A percentile compares a stretch with the other conserved stretches of the same genome.
Evolutionary conservation across 2,797 vertebrate genomes (phyloP).

Genomic region (Oryzias sinensis): DNA sequence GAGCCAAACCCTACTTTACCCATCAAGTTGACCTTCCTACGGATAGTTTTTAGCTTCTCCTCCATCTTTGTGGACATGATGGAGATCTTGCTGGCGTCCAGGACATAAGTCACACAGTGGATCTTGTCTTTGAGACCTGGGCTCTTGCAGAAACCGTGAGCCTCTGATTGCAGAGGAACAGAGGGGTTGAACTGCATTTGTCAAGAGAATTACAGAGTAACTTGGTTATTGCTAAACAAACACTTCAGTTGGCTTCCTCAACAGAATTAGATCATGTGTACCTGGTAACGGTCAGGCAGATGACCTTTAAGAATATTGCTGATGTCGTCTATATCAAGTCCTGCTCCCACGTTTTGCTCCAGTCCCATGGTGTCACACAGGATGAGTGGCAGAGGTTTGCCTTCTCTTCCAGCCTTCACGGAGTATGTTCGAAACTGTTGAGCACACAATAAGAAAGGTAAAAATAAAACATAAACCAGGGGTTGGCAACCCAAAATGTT

Average conservation of each 20-base stretch:
- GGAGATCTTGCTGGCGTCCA: constrained; percentile 60
- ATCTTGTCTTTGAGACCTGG: constrained; percentile 14
- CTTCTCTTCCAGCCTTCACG: constrained; percentile 49
- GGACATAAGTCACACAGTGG: constrained; percentile 65
- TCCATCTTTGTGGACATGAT: constrained; percentile 49
- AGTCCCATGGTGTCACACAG: constrained; percentile 77
- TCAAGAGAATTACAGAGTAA: not conserved
- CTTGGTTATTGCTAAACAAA: not conserved
- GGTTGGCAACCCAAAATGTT: too few relatives aligned
- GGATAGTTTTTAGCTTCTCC: constrained; percentile 53
- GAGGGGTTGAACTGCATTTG: too few relatives aligned
- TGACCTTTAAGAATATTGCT: constrained; percentile 64
- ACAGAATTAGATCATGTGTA: constrained; percentile 15
- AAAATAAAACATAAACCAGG: not conserved
- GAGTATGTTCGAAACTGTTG: constrained; percentile 67
- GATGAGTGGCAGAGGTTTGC: constrained; percentile 57
- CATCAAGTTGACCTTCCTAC: constrained; percentile 54
- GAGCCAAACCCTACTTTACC: constrained; percentile 37
- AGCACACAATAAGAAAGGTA: not conserved
- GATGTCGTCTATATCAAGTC: constrained; percentile 64
- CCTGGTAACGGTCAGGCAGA: constrained; percentile 63
- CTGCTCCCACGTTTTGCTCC: constrained; percentile 57
- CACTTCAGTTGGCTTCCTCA: not conserved
- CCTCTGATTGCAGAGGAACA: too few relatives aligned
- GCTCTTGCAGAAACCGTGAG: too few relatives aligned